phyloP scores from a whole-genome alignment of 2,888 invertebrate genomes.

The Stomorhina lunata region DNA sequence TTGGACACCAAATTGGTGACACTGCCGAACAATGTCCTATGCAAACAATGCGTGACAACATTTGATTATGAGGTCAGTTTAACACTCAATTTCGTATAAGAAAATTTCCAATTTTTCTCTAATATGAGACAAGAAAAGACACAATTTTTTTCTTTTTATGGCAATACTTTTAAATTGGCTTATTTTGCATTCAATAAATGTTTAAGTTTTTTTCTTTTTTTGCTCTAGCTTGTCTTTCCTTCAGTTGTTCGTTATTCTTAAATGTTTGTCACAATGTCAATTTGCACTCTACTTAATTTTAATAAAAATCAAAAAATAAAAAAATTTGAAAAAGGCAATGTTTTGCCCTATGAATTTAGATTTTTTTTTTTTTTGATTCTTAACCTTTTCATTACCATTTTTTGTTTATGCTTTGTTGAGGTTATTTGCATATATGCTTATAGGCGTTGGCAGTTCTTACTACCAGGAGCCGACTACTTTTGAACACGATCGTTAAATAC shows the following conservation, averaged over 20 bases:
- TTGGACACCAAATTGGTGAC: neutral
- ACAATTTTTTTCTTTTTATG: slow-evolving; percentile 9
- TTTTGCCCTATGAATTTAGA: too few relatives aligned
- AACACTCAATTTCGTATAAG: slow-evolving; percentile 41
- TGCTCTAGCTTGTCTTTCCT: too few relatives aligned
- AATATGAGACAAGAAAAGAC: neutral
- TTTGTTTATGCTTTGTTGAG: too few relatives aligned
- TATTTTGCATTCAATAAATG: slow-evolving; percentile 50
- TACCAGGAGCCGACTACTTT: too few relatives aligned
- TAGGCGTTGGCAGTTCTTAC: too few relatives aligned
- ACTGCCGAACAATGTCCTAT: too few relatives aligned
- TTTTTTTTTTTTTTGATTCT: too few relatives aligned
- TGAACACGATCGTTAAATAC: too few relatives aligned
- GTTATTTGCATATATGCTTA: too few relatives aligned
- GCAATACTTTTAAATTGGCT: slow-evolving; percentile 16
- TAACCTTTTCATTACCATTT: too few relatives aligned
- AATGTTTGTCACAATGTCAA: slow-evolving; percentile 49
- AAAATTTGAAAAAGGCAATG: neutral
- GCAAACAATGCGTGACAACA: slow-evolving; percentile 61
- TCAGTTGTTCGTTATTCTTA: too few relatives aligned
- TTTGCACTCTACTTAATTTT: slow-evolving; percentile 59
- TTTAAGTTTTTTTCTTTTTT: neutral
- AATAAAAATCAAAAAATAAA: slow-evolving; percentile 21
- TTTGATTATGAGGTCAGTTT: slow-evolving; percentile 61
- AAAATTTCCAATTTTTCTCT: neutral